Percentiles rank a stretch among this genome's conserved stretches.
Conservation (phyloP, 2,888 invertebrate species). For the Cephonodes hylas region DNA sequence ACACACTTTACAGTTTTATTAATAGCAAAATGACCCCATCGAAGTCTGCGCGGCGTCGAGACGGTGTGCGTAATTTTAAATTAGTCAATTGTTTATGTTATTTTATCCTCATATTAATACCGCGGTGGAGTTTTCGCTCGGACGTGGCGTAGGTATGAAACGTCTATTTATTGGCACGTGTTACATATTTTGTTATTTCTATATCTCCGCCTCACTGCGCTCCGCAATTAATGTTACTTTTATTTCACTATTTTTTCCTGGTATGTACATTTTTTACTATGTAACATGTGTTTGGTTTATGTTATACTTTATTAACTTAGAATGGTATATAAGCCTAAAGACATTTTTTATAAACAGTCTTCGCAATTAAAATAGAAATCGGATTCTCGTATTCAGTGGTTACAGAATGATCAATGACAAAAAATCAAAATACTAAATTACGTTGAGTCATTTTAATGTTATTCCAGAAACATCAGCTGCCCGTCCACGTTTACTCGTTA, state of each 20-base stretch:
- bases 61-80: slow-evolving; percentile 8
- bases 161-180: slow-evolving; percentile 17
- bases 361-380: too few relatives aligned
- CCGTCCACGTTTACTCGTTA: background rate
- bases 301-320: background rate
- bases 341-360: too few relatives aligned
- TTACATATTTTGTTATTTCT: slow-evolving; percentile 12
- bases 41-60: slow-evolving; percentile 8
- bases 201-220: slow-evolving; percentile 8
- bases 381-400: too few relatives aligned
- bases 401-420: too few relatives aligned
- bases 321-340: background rate
- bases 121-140: background rate
- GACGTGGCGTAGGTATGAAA: slow-evolving; percentile 3
- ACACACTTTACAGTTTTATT: background rate
- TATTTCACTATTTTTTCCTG: slow-evolving; percentile 9
- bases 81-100: slow-evolving; percentile 9
- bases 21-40: slow-evolving; percentile 8
- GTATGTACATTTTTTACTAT: slow-evolving; percentile 11
- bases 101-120: slow-evolving; percentile 10
- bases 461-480: background rate
- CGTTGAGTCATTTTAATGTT: too few relatives aligned
- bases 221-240: slow-evolving; percentile 14
- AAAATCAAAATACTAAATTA: too few relatives aligned
- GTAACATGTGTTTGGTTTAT: background rate